Base-by-base conservation (phyloP, 2,113 vertebrate species). In the Trachemys scripta region DNA sequence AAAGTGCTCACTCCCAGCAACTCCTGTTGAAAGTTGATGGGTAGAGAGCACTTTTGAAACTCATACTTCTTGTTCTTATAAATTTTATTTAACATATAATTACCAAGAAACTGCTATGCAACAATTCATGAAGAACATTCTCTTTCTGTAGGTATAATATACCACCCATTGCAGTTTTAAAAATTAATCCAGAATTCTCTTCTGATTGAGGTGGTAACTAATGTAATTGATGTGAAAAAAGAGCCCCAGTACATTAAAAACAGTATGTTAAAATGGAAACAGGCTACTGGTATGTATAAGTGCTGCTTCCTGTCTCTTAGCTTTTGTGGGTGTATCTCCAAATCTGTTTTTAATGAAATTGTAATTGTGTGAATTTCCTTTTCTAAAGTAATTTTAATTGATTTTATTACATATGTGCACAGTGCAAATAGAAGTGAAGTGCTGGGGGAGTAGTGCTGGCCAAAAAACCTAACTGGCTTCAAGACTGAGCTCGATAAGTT, bases 41-140 rank as follows among this genome's bases (percentile, higher is more conserved):
- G 50, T 80, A 84, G n/a, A 13, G 20, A 93, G 13, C n/a, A 57
- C 87, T 88, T 96, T 82, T 95, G n/a, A 86, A 78, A 78, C 29
- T 82, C 51, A 35, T 51, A 42, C 27, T 19, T 82, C 29, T 90
- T 86, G 20, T 86, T 96, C 8, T 0, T 94, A 88, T 89, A 80
- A 88, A 47, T 27, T 93, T 51, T 91, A 80, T 95, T 91, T 95
- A 80, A 89, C 75, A 29, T 69, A 2, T 62, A 80, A 82, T 94
- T 85, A 6, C 53, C 8, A 79, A 85, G 50, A 89, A 88, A 69
- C 83, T n/a, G n/a, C 47, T 56, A 0, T 75, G 8, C 38, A 56
- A 4, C 56, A 24, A 1, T 89, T 75, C 85, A 35, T 81, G 8
- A 29, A 92, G 92, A 94, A 27, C 8, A 19, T 50, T 56, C 87